Evolutionary conservation across 2,888 invertebrate genomes (phyloP).

Genomic region (Mactromeris polynyma): DNA sequence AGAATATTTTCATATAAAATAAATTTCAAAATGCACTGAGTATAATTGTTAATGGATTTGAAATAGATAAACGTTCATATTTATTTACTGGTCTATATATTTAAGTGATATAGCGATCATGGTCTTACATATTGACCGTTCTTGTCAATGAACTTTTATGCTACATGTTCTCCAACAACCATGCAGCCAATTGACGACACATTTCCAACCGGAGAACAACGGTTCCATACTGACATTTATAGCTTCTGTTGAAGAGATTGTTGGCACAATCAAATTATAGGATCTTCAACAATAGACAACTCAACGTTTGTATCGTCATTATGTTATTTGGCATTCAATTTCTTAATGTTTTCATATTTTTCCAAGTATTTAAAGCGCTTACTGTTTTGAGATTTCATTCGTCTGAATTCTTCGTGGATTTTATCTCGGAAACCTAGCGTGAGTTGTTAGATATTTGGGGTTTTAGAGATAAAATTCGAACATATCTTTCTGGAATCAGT

Average conservation of each 20-base stretch:
- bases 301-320: neutral
- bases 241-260: neutral
- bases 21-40: too few relatives aligned
- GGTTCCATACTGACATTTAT: neutral
- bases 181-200: neutral
- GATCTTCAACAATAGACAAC: neutral
- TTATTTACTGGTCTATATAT: too few relatives aligned
- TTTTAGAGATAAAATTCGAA: neutral
- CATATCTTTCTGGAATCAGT: neutral
- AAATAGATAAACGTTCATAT: too few relatives aligned
- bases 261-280: neutral
- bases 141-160: neutral
- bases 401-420: neutral
- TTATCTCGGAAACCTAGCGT: constrained; percentile 4
- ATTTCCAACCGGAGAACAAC: neutral
- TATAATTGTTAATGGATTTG: too few relatives aligned
- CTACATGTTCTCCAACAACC: neutral
- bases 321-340: neutral
- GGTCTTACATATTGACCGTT: too few relatives aligned
- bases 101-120: too few relatives aligned
- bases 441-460: neutral
- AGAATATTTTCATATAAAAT: too few relatives aligned
- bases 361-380: neutral
- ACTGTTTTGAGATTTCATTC: neutral
- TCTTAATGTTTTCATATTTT: constrained; percentile 1